Base-by-base conservation (phyloP, 2,797 vertebrate genomes). In the Chaenodraco wilsoni region DNA sequence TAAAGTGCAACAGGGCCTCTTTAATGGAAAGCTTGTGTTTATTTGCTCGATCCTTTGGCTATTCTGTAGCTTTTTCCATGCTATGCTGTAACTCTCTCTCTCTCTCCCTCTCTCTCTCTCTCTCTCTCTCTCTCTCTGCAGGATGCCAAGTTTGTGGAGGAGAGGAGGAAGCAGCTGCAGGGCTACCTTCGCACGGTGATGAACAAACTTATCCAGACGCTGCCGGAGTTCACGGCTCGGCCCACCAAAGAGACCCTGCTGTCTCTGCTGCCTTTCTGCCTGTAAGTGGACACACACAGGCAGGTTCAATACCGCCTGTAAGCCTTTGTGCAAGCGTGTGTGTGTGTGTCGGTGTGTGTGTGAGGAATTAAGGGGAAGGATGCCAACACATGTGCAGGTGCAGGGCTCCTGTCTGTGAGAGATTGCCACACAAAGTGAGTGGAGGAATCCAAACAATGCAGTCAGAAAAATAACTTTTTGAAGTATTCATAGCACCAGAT, bases 61-160 rank as follows among this genome's bases (percentile, higher is more conserved):
- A 37, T 9, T 37, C 33, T 37, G 7, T 9, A 37, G 33, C 33
- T 17, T 14, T 65, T 33, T 59, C 46, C 5, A 23, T 15, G 6
- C 44, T 27, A 49, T 46, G 56, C 58, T 19, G 3, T 17, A 21
- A 15, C 37, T 19, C 52, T 68, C 14, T 63, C 21, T 19, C 10
- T 13, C n/a, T 13, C n/a, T 21, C 3, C 11, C 9, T 27, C 40
- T 57, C 6, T 59, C 5, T n/a, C 10, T 40, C n/a, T 14, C 17
- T 27, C 11, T 9, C 14, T 44, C 13, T n/a, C 16, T 33, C 9
- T 51, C 19, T 21, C 23, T 71, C 46, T 50, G 23, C 81, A 99
- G 98, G 98, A 99, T 73, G 97, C 98, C 84, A 99, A 97, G 91
- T 99, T 99, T 85, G 98, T 99, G 65, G 98, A 99, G 89, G 96